Conservation (phyloP, 2,797 vertebrate species). For the Poecilia picta region DNA sequence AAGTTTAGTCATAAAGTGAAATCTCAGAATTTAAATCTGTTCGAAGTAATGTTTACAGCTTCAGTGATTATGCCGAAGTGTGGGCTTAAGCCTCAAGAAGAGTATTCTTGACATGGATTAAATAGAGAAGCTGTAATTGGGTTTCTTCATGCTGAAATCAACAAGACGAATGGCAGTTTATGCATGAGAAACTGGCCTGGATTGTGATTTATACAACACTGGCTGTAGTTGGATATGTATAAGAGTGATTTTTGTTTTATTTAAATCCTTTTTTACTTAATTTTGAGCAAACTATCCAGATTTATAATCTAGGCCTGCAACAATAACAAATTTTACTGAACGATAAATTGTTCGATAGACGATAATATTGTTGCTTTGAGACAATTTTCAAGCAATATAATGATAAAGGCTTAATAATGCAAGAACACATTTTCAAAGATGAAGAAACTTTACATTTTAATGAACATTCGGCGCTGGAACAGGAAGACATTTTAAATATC, state of each 20-base stretch:
- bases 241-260: background rate
- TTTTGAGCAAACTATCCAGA: background rate
- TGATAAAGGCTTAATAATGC: no score
- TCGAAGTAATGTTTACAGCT: constrained; percentile 64
- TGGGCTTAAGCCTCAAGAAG: constrained; percentile 41
- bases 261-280: background rate
- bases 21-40: constrained; percentile 52
- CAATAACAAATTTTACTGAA: no score
- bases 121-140: constrained; percentile 57
- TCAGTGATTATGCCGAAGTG: constrained; percentile 57
- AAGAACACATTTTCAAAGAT: no score
- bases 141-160: constrained; percentile 57
- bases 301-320: background rate
- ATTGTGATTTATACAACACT: constrained; percentile 9
- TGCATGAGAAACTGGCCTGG: constrained; percentile 31
- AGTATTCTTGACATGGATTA: constrained; percentile 47
- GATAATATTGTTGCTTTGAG: no score
- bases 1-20: constrained; percentile 52
- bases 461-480: no score
- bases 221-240: constrained; percentile 11
- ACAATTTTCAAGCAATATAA: no score
- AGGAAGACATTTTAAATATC: no score
- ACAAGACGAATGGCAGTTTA: constrained; percentile 30
- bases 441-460: no score
- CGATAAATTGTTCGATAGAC: no score